Evolutionary conservation across 2,113 vertebrate species (phyloP), one percentile per base, ranked within the genome.

Genomic region (Psephotus haematonotus): DNA sequence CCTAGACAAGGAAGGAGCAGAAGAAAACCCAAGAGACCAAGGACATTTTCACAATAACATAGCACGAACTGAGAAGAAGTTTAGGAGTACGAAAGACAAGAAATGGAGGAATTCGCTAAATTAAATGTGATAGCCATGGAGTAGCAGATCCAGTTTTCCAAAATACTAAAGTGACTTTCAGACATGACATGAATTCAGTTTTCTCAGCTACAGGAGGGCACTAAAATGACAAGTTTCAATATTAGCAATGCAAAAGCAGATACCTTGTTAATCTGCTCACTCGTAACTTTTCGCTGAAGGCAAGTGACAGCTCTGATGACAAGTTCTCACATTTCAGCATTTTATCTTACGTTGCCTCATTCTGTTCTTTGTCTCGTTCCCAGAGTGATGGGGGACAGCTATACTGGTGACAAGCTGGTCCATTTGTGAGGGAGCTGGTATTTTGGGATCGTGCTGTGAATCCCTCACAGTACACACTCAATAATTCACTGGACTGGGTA

Each of bases 391-490:
- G 17, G 19, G 23, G 15, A 43, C 28, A 35, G 5, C 33, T 24
- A 1, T 25, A 20, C 29, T 11, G 29, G 47, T 68, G 67, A 62
- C 37, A 33, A 46, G 67, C 37, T 63, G 53, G 47, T 68, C 47
- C 52, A 11, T 28, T 63, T 31, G 35, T 9, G 41, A 41, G 62
- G 20, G 47, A 74, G 67, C 33, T 46, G 62, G 41, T 41, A n/a
- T 47, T 37, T 68, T 14, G 37, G 62, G 29, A 22, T 33, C 9
- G 22, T 5, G 13, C 39, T 39, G 19, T 28, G 68, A 59, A 52
- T 59, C 55, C 62, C 13, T 59, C 49, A 11, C 0, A 6, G 41
- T 35, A 41, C 2, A 3, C 10, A 3, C 47, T 35, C 17, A 6
- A 9, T 28, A 39, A 37, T 59, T 75, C 49, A 14, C 37, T 17